phyloP scores from a whole-genome alignment of 1,140 invertebrate species.

The Camponotus vicinus region DNA sequence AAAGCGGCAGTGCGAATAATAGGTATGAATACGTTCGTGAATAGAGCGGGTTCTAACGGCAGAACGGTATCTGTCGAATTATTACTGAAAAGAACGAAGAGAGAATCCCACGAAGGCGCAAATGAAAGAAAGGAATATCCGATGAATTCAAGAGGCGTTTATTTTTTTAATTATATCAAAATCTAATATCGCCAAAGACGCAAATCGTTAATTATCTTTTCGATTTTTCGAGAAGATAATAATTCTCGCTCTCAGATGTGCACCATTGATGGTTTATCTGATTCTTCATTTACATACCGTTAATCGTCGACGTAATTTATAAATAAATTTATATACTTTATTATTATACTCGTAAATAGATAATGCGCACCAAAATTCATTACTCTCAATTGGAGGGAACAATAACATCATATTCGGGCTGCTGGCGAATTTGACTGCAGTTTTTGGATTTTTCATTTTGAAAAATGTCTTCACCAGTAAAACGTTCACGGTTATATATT shows the following conservation, averaged over 20 bases:
- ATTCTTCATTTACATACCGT: slow-evolving; percentile 29
- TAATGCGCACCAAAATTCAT: slow-evolving; percentile 37
- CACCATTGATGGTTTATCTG: background rate
- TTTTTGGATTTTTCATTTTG: slow-evolving; percentile 16
- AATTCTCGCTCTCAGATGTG: slow-evolving; percentile 16
- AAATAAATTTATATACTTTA: too few relatives aligned
- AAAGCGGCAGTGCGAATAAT: slow-evolving; percentile 41
- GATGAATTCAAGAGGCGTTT: too few relatives aligned
- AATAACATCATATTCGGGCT: slow-evolving; percentile 1
- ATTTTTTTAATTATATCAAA: slow-evolving; percentile 57
- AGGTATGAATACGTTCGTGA: slow-evolving; percentile 39
- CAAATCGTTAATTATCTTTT: slow-evolving; percentile 62
- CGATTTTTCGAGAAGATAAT: slow-evolving; percentile 34
- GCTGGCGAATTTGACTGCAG: background rate
- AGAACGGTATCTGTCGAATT: slow-evolving; percentile 26
- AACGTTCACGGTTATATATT: background rate
- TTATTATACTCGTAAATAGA: background rate
- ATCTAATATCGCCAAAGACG: slow-evolving; percentile 25
- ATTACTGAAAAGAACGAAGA: slow-evolving; percentile 35
- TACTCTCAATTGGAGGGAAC: slow-evolving; percentile 8
- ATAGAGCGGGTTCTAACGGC: slow-evolving; percentile 21
- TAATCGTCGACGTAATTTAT: slow-evolving; percentile 15
- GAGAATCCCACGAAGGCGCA: slow-evolving; percentile 1
- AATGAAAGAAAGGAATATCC: slow-evolving; percentile 42
- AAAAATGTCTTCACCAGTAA: background rate